Conservation (phyloP, 2,113 vertebrate genomes). For the Sus scrofa region T2T-Sscrofa CM000824.6:110225501-110226000, state of each 20-base stretch:
- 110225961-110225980: not conserved
- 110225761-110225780: not conserved
- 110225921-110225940: not conserved
- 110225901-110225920: not conserved
- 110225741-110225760: not conserved
- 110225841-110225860: not conserved
- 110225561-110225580: not conserved
- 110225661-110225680: not conserved
- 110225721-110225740: not conserved
- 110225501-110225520: not conserved
- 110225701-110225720: not conserved
- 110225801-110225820: not conserved
- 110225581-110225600: not conserved
- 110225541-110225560: not conserved
- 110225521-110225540: not conserved
- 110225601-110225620: not conserved
- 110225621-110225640: not conserved
- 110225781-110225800: not conserved
- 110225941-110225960: not conserved
- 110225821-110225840: not conserved
- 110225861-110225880: not conserved
- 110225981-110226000: not conserved
- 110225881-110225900: not conserved
- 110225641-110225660: not conserved
- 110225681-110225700: not conserved